Conservation (phyloP, 2,113 vertebrate species). For the Cervus canadensis region DNA sequence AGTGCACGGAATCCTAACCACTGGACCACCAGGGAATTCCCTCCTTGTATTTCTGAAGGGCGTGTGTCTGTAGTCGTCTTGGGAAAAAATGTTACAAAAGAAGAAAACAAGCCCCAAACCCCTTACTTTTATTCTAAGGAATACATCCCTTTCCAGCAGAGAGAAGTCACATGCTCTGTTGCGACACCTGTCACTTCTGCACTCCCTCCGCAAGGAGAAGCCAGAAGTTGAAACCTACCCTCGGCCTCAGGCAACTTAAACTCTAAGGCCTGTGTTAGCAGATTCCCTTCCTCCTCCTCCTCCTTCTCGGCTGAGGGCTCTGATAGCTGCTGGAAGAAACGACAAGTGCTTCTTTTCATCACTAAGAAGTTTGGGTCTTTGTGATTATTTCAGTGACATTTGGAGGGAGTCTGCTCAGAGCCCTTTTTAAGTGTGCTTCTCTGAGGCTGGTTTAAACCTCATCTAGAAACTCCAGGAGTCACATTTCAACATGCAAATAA, state of each 20-base stretch:
- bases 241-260: not conserved
- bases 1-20: not conserved
- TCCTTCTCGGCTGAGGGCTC: not conserved
- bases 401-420: constrained; percentile 16
- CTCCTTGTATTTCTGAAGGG: not conserved
- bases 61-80: not conserved
- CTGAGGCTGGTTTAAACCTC: not conserved
- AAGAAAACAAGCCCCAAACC: not conserved
- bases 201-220: not conserved
- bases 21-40: not conserved
- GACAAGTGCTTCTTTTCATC: not conserved
- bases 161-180: not conserved
- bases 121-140: not conserved
- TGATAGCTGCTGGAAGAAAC: not conserved
- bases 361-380: not conserved
- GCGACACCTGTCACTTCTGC: not conserved
- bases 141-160: not conserved
- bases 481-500: not conserved
- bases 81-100: not conserved
- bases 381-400: constrained; percentile 34
- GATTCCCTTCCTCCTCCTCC: not conserved
- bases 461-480: not conserved
- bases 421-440: not conserved
- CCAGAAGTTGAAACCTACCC: not conserved
- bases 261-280: not conserved